Base-by-base conservation (phyloP, 2,888 invertebrate genomes). In the Diplazon laetatorius region DNA sequence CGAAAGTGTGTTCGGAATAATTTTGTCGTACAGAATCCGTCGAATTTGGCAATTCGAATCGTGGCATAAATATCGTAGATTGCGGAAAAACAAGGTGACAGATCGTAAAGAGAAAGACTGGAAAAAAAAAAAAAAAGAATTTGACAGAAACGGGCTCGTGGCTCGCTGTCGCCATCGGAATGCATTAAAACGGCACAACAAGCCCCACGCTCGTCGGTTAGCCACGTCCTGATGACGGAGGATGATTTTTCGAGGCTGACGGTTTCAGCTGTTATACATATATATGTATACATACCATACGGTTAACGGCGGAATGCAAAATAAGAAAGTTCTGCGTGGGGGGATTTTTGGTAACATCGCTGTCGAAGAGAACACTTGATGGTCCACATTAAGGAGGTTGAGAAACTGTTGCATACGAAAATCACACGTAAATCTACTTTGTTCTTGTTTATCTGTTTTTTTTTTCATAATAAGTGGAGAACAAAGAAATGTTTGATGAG, bases 271-370 rank as follows among this genome's bases (percentile, higher is more conserved):
- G 30, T 18, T 48, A 8, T 16, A 18, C 10, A 18, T 20, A 48
- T 48, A 5, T 42, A 18, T 10, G 5, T 42, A 22, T 22, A 37
- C 18, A 14, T 30, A 10, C 6, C 30, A 14, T 14, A 30, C 59
- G 37, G 20, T 59, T 39, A 22, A 25, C 44, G 14, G 25, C 16
- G 62, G 62, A 62, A 62, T 62, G 44, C 44, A 25, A 46, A 62
- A 62, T 44, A 62, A 62, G 62, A 62, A 62, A 62, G 62, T 62
- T 62, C 22, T 14, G 44, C 25, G 44, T 22, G 59, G 55, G 59
- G 20, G 42, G 25, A 22, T 9, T 22, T 25, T 44, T 16, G 16
- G 16, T 44, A 30, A 44, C 16, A 44, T 25, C 9, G 12, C 14
- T 10, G 59, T 3, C 9, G 9, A 30, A 55, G 16, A 30, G 6